These are phyloP conservation scores for Struthidea cinerea DNA, from an alignment of 2,113 vertebrate genomes.

Conservation along the genomic window DNA sequence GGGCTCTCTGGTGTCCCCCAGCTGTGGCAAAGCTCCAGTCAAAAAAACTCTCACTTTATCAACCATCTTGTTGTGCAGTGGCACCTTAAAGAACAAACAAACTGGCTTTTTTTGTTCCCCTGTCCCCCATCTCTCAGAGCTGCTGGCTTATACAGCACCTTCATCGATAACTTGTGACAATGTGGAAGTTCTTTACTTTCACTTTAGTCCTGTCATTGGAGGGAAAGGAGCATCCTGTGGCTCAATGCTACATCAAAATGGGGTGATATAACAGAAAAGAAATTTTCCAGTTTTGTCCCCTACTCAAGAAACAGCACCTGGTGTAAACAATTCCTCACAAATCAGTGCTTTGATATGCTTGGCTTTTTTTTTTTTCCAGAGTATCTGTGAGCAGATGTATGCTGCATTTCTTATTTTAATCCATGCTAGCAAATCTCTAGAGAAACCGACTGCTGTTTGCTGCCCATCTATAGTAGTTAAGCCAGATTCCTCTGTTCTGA, in stretches of 20 bases:
- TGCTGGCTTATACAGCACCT: neutral
- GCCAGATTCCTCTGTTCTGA: conserved; percentile 40
- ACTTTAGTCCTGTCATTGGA: neutral
- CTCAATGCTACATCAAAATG: neutral
- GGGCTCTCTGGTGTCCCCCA: neutral
- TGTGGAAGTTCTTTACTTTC: neutral
- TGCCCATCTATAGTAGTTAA: conserved; percentile 23
- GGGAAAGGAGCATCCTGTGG: neutral
- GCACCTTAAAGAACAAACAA: neutral
- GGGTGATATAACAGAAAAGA: neutral
- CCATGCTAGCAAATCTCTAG: neutral
- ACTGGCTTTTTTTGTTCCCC: neutral
- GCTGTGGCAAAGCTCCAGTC: neutral
- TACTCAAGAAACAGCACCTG: neutral
- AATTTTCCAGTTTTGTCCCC: neutral
- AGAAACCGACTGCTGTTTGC: conserved; percentile 2
- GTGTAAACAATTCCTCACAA: neutral
- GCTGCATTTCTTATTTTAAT: conserved; percentile 34
- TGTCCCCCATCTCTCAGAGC: neutral
- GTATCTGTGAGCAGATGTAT: neutral
- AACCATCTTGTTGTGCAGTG: neutral
- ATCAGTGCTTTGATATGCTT: neutral
- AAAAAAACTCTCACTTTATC: conserved; percentile 15
- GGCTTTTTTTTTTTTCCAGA: neutral
- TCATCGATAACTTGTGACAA: neutral